A percentile compares a stretch with the other conserved stretches of the same genome.
Conservation (phyloP, 2,888 invertebrate species). For the Torymus auratus region DNA sequence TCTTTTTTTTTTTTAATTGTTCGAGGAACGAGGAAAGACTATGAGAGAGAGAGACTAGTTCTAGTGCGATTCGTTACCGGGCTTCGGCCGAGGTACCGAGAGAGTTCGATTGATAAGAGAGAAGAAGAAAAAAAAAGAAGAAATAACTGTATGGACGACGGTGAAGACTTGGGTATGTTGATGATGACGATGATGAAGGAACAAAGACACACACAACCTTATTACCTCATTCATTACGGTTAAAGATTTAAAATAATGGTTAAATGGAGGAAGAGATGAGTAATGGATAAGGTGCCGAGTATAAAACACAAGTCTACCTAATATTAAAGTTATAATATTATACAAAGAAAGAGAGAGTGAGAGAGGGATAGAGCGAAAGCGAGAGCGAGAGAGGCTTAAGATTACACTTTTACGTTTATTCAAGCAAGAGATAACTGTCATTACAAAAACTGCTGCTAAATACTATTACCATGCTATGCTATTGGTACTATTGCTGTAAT, state of each 20-base stretch:
- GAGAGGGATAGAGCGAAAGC: too few relatives aligned
- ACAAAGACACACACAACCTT: slow-evolving; percentile 71
- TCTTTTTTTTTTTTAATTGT: slow-evolving; percentile 3
- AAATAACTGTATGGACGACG: slow-evolving; percentile 30
- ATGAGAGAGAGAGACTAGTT: slow-evolving; percentile 9
- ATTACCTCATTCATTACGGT: slow-evolving; percentile 76
- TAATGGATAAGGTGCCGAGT: slow-evolving; percentile 57
- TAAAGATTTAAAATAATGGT: slow-evolving; percentile 73
- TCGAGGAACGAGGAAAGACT: too few relatives aligned
- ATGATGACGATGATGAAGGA: slow-evolving; percentile 34
- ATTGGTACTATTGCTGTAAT: slow-evolving; percentile 59
- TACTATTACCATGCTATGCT: slow-evolving; percentile 63
- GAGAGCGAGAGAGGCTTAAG: slow-evolving; percentile 69
- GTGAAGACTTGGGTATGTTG: slow-evolving; percentile 37
- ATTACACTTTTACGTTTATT: slow-evolving; percentile 64
- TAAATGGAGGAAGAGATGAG: slow-evolving; percentile 59
- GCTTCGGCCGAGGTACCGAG: slow-evolving; percentile 26
- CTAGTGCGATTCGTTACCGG: not conserved
- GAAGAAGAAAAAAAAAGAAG: not conserved
- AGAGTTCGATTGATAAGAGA: slow-evolving; percentile 1
- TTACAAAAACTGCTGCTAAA: slow-evolving; percentile 67
- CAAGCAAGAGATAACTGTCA: slow-evolving; percentile 59
- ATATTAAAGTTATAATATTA: slow-evolving; percentile 73
- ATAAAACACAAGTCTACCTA: slow-evolving; percentile 71
- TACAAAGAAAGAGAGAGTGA: slow-evolving; percentile 4